These are phyloP conservation scores for Lithophane socia DNA, from an alignment of 2,888 invertebrate genomes.

Conservation along the genomic window DNA sequence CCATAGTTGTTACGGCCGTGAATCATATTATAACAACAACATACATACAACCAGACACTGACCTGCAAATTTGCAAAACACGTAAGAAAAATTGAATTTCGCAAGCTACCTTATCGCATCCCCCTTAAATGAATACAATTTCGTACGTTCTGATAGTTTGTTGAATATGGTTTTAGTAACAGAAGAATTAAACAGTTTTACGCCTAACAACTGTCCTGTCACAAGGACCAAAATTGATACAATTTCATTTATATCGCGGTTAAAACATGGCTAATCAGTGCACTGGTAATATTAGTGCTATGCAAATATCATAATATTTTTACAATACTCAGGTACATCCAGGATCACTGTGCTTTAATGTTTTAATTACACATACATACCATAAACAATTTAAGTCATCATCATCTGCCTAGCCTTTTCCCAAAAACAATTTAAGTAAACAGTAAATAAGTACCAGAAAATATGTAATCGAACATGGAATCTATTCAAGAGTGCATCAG, in stretches of 20 bases:
- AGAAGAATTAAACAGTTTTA: constrained; percentile 14
- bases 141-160: constrained; percentile 24
- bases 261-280: constrained; percentile 24
- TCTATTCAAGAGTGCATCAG: constrained; percentile 30
- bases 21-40: too few species aligned
- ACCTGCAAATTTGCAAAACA: too few species aligned
- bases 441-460: constrained; percentile 54
- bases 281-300: constrained; percentile 29
- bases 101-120: too few species aligned
- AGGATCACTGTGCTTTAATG: constrained; percentile 27
- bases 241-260: background rate
- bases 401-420: too few species aligned
- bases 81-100: too few species aligned
- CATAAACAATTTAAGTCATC: constrained; percentile 53
- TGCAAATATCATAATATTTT: constrained; percentile 47
- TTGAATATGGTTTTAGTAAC: background rate
- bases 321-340: constrained; percentile 54
- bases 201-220: background rate
- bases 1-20: too few species aligned
- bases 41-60: too few species aligned
- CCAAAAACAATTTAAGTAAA: constrained; percentile 56
- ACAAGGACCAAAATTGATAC: constrained; percentile 17
- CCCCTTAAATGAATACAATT: constrained; percentile 1
- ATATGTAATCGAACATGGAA: constrained; percentile 23
- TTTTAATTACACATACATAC: constrained; percentile 36